phyloP scores from a whole-genome alignment of 2,797 vertebrate species.

The Myotis findleyi region DNA sequence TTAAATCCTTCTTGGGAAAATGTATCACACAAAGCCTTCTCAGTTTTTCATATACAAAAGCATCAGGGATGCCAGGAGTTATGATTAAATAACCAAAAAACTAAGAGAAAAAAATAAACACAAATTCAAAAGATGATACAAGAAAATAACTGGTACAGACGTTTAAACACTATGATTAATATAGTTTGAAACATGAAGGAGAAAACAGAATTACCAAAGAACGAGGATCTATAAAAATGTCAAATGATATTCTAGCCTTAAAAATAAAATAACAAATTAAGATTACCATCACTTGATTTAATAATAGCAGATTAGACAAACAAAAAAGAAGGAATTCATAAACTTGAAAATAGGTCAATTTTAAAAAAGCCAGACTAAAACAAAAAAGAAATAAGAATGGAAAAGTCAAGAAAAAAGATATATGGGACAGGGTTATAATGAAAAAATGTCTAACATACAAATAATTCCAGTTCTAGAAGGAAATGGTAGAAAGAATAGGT shows the following conservation, averaged over 20 bases:
- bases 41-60: conserved; percentile 3
- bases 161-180: conserved; percentile 4
- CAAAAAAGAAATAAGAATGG: neutral
- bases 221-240: neutral
- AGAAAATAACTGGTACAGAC: neutral
- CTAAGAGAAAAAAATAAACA: neutral
- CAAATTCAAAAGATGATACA: neutral
- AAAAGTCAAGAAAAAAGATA: conserved; percentile 19
- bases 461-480: neutral
- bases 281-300: neutral
- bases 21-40: neutral
- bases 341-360: neutral
- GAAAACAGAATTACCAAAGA: neutral
- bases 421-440: neutral
- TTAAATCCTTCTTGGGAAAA: neutral
- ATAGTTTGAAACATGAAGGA: neutral
- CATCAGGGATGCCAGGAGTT: neutral
- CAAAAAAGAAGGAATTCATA: neutral
- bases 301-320: neutral
- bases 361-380: neutral
- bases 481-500: neutral
- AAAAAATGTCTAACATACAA: neutral
- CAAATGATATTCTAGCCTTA: neutral
- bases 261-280: conserved; percentile 31
- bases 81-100: neutral